phyloP scores from a whole-genome alignment of 2,888 invertebrate species.

The Drosophila subquinaria region DNA sequence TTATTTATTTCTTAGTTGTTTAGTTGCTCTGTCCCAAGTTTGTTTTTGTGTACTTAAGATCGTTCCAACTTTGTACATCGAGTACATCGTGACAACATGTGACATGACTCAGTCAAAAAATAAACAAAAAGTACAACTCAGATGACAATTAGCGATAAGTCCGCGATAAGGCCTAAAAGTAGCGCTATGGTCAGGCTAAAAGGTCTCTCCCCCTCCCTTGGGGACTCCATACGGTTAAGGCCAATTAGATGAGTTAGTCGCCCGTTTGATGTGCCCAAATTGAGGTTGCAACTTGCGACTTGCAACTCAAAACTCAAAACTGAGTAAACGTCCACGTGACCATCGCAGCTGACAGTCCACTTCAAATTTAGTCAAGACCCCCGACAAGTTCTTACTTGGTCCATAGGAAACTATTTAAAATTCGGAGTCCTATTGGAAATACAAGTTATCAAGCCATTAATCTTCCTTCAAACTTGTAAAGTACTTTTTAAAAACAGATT shows the following conservation, averaged over 20 bases:
- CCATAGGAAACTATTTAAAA: background rate
- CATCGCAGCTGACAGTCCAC: conserved; percentile 41
- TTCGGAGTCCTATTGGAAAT: background rate
- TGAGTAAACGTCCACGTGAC: conserved; percentile 42
- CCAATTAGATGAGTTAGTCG: conserved; percentile 73
- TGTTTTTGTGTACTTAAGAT: conserved; percentile 5
- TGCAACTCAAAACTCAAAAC: too few species aligned
- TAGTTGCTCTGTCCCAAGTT: background rate
- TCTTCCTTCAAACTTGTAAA: too few species aligned
- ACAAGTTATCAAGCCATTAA: too few species aligned
- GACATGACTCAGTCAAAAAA: conserved; percentile 71
- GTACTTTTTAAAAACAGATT: too few species aligned
- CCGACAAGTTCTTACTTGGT: background rate
- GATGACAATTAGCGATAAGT: conserved; percentile 58
- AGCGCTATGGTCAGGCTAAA: conserved; percentile 47
- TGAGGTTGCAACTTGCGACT: conserved; percentile 40
- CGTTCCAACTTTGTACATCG: background rate
- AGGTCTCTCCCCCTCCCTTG: conserved; percentile 2
- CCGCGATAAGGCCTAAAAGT: conserved; percentile 44
- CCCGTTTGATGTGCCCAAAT: conserved; percentile 68
- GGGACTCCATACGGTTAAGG: conserved; percentile 2
- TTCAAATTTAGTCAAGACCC: background rate
- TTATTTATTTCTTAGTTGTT: background rate
- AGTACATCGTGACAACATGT: conserved; percentile 60
- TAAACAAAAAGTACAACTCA: conserved; percentile 6